Base-by-base conservation (phyloP, 2,888 invertebrate genomes). In the Pardosa pseudoannulata region DNA sequence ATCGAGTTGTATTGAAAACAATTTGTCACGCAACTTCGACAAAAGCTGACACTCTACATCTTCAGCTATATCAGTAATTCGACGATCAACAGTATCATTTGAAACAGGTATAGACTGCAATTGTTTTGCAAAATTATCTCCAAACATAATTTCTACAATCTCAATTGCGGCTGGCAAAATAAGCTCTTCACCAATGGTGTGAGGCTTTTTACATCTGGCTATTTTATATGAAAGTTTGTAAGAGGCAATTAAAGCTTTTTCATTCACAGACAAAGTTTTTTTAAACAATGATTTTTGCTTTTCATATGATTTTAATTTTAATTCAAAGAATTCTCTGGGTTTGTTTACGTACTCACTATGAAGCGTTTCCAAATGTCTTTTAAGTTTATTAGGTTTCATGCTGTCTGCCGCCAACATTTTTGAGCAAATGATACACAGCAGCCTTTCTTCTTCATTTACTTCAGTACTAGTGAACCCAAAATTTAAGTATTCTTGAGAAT, bases 131-230 rank as follows among this genome's bases (percentile, higher is more conserved):
- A 65, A 65, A 65, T 65, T 65, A 31, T 65, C 29, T 39, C 68
- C 68, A 68, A 68, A 36, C 68, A 39, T 39, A 68, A 27, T 71
- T 71, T 71, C 71, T 71, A 71, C 71, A 71, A 46, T 71, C 62
- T 62, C 62, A 62, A 27, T 62, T 62, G 62, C 62, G 2, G 23
- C 62, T 62, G 62, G 62, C 62, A 62, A 62, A 62, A 62, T 71
- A 79, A 79, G 70, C 79, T 71, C 79, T 71, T 79, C 70, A 62
- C 71, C 41, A 79, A 71, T 70, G 70, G 62, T 70, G 62, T 79
- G 79, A 79, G 62, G 79, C 23, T 71, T 79, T 79, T 79, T 79
- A 79, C 79, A 79, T 70, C 79, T 79, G 70, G 71, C 70, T 79
- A 79, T 79, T 79, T 79, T 79, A 79, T 70, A 79, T 71, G 70